A percentile compares a stretch with the other conserved stretches of the same genome.
Conservation (phyloP, 2,888 invertebrate genomes). For the Acleris emargana region DNA sequence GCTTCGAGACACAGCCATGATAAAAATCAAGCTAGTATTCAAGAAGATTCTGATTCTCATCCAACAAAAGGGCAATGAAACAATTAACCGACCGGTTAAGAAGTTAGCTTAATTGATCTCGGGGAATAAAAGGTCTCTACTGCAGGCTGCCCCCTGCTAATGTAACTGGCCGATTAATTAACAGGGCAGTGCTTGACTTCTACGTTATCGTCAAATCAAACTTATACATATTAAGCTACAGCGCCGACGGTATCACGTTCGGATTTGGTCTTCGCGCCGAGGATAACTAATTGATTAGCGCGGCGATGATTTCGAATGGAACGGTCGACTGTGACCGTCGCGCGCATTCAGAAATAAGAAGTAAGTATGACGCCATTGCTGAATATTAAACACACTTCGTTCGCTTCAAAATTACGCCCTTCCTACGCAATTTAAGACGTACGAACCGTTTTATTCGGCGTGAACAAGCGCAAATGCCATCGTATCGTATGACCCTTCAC, state of each 20-base stretch:
- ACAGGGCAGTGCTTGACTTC: neutral
- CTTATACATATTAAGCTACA: neutral
- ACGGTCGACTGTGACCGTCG: slow-evolving; percentile 60
- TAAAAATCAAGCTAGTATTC: slow-evolving; percentile 10
- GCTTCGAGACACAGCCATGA: slow-evolving; percentile 3
- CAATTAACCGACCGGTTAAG: slow-evolving; percentile 1
- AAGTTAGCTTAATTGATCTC: neutral
- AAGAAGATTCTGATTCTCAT: slow-evolving; percentile 7
- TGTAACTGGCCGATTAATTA: neutral
- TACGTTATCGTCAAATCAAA: neutral
- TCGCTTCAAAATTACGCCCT: slow-evolving; percentile 7
- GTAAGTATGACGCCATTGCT: slow-evolving; percentile 44
- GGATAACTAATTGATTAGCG: slow-evolving; percentile 65
- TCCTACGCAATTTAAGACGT: neutral
- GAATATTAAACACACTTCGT: slow-evolving; percentile 41
- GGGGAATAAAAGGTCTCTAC: neutral
- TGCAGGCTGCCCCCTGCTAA: neutral
- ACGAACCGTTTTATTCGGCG: neutral
- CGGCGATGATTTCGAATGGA: slow-evolving; percentile 59
- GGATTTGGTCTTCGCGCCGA: slow-evolving; percentile 29
- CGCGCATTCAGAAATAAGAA: slow-evolving; percentile 57
- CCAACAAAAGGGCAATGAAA: neutral
- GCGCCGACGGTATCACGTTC: slow-evolving; percentile 5
- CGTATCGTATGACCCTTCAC: slow-evolving; percentile 5
- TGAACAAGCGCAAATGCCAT: slow-evolving; percentile 1